These are phyloP conservation scores for Carpatolechia fugitivella DNA, from an alignment of 2,888 invertebrate genomes.

Conservation along the genomic window DNA sequence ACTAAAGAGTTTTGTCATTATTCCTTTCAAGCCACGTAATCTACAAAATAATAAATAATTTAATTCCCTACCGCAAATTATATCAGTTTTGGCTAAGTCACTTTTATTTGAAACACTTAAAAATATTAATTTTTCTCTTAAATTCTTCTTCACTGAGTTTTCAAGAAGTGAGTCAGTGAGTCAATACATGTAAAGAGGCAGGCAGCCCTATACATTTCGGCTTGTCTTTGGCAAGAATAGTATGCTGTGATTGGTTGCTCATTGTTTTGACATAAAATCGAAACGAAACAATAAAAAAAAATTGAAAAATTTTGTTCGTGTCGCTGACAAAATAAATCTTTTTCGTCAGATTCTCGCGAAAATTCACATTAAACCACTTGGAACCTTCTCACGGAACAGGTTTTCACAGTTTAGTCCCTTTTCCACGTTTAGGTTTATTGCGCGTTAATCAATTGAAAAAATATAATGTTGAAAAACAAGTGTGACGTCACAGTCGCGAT, in stretches of 20 bases:
- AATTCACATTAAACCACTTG: not conserved
- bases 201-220: slow-evolving; percentile 13
- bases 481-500: slow-evolving; percentile 69
- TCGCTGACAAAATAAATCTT: slow-evolving; percentile 8
- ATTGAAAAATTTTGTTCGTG: slow-evolving; percentile 4
- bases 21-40: slow-evolving; percentile 14
- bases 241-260: slow-evolving; percentile 26
- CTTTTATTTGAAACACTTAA: too few species aligned
- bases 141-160: too few species aligned
- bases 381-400: not conserved
- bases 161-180: too few species aligned
- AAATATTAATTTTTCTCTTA: too few species aligned
- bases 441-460: slow-evolving; percentile 23
- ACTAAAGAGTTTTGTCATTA: slow-evolving; percentile 14
- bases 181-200: too few species aligned
- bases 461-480: slow-evolving; percentile 71
- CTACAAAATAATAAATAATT: not conserved
- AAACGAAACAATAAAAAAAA: slow-evolving; percentile 31
- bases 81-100: too few species aligned
- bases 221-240: slow-evolving; percentile 12
- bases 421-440: not conserved
- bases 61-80: too few species aligned
- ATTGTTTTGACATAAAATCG: slow-evolving; percentile 25
- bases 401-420: not conserved
- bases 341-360: slow-evolving; percentile 1